Evolutionary conservation across 1,140 invertebrate species (phyloP), one percentile per base, ranked within the genome.

Genomic region (Lepidostoma basale): DNA sequence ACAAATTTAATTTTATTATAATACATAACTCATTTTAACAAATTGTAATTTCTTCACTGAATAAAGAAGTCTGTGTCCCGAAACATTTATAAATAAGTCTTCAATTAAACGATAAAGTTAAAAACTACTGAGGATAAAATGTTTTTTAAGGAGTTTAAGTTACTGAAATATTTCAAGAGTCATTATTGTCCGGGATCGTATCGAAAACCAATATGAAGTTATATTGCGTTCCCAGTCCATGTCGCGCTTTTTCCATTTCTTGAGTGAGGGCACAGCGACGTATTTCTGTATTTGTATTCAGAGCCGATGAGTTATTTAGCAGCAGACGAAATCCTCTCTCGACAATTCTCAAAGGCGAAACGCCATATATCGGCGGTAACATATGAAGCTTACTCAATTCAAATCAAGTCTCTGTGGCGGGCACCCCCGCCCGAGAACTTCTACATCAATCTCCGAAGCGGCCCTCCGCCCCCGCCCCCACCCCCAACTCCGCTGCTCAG

Each of bases 351-450:
- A 36, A 45, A 28, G 47, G 47, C 44, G 26, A 54, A 44, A 65
- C 42, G 39, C 42, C 40, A 45, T 22, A 42, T 63, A 63, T 14
- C 67, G 28, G 56, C 64, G 33, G 69, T 65, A 72, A 72, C 69
- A 68, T 67, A 67, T 67, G 64, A 72, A 68, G 62, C 69, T 72
- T 72, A 72, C 65, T 72, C 69, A 72, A 72, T 72, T 72, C 69
- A 72, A 72, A 72, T 72, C 69, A 72, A 72, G 69, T 59, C 69
- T 56, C 56, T 59, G 36, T 22, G 36, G 30, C 56, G 40, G 40
- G 23, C 5, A 52, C 42, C 60, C 67, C 30, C 62, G 40, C 58
- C 68, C 59, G 44, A 49, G 62, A 70, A 72, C 65, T 64, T 68
- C 62, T 59, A 64, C 69, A 72, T 72, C 69, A 72, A 72, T 72